These are phyloP conservation scores for Tonatia bakeri DNA, from an alignment of 2,113 vertebrate genomes.

Conservation along the genomic window DNA sequence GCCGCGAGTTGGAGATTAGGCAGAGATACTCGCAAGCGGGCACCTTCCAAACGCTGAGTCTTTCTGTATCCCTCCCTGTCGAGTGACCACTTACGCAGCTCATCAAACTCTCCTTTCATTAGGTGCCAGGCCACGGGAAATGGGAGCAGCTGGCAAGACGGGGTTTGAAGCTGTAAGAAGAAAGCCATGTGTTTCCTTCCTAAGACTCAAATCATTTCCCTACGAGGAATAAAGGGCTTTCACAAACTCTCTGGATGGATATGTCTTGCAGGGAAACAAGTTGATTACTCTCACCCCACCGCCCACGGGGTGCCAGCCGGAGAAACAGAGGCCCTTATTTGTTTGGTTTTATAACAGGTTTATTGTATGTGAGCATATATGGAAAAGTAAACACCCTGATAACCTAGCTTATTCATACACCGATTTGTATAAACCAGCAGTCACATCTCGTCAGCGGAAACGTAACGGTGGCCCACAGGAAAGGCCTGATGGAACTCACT, in stretches of 20 bases:
- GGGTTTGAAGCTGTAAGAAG: slow-evolving; percentile 55
- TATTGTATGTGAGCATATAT: not conserved
- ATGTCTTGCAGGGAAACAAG: not conserved
- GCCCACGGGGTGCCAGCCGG: not conserved
- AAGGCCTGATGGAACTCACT: slow-evolving; percentile 22
- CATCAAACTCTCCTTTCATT: slow-evolving; percentile 68
- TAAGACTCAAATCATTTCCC: slow-evolving; percentile 62
- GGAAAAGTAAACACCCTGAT: slow-evolving; percentile 44
- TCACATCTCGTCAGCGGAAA: not conserved
- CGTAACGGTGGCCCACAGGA: not conserved
- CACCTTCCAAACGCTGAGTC: not conserved
- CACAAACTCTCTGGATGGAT: slow-evolving; percentile 43
- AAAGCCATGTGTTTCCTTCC: slow-evolving; percentile 73
- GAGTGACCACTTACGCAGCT: not conserved
- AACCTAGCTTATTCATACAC: slow-evolving; percentile 49
- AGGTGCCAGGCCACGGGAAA: slow-evolving; percentile 36
- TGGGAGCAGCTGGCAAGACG: slow-evolving; percentile 47
- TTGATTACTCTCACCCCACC: not conserved
- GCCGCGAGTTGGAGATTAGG: slow-evolving; percentile 15
- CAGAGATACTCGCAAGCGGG: not conserved
- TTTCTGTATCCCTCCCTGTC: not conserved
- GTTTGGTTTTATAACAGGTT: slow-evolving; percentile 55
- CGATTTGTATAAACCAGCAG: slow-evolving; percentile 34
- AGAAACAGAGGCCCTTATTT: slow-evolving; percentile 55
- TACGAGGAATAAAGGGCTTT: slow-evolving; percentile 51